Evolutionary conservation across 2,797 vertebrate genomes (phyloP), one percentile per base, ranked within the genome.

Genomic region (Syndactyla subalaris): DNA sequence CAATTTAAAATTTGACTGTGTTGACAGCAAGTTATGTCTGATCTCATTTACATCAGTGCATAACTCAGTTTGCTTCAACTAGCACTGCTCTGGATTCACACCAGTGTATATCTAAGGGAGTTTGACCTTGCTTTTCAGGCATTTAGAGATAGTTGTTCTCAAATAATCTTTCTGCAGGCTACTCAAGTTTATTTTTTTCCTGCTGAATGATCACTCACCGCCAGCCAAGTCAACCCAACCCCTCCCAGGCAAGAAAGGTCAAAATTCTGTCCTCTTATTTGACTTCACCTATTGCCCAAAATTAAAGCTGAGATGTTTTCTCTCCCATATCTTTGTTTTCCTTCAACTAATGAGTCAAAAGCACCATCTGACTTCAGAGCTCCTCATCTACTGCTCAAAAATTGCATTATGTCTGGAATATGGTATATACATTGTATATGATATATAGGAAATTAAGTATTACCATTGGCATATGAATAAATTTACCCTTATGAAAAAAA

Each of bases 21-120:
- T 94, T 95, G 95, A 96, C 95, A 95, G 89, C 32, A 85, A 81
- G 62, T 92, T 96, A 66, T 81, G 76, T 88, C 85, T 94, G 79
- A 88, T 91, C 62, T 86, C 51, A 88, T 96, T 91, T 94, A 91
- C 55, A 93, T 89, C 76, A 90, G 8, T 32, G 22, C 45, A 72
- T 83, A 84, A 88, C 29, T 92, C 62, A 22, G 32, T 82, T 90
- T 89, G 2, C 29, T 96, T 88, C 76, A 95, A 72, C 36, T 59
- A 55, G 62, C 84, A 32, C 34, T 75, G 34, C 22, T 89, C 76
- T 57, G 46, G 70, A 84, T 89, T 96, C 87, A 86, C 55, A 94
- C 32, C 11, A 29, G 13, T 41, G 30, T 61, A 63, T 57, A 45
- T 54, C 71, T 59, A 75, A 88, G 70, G 95, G 24, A 92, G 22